Evolutionary conservation across 2,888 invertebrate species (phyloP), one percentile per base, ranked within the genome.

Genomic region (Troides aeacus): DNA sequence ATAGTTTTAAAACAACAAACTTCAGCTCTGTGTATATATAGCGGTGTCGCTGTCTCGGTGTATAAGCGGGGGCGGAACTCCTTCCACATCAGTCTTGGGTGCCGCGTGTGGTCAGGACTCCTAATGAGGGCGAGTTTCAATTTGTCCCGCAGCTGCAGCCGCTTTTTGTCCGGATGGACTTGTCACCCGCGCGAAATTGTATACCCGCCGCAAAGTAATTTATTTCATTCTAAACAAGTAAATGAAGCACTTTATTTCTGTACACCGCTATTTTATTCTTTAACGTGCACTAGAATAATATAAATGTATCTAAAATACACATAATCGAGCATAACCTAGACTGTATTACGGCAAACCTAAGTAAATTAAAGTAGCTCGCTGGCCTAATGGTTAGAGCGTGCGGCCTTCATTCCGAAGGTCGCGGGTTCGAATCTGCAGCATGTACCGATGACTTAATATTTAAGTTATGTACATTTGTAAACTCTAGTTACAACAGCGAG

Each of bases 111-210:
- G 65, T 62, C 62, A 30, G 70, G 62, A 66, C 74, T 77, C 74
- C 78, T 84, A 84, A 84, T 84, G 83, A 83, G 81, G 77, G 77
- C 80, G 79, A 74, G 78, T 84, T 84, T 83, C 83, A 83, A 84
- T 84, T 84, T 80, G 75, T 71, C 71, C 67, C 72, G 74, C 83
- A 84, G 83, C 80, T 82, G 82, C 74, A 72, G 62, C 69, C 75
- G 74, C 62, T 70, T 75, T 78, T 79, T 78, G 74, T 74, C 72
- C 77, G 77, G 77, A 82, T 78, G 74, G 78, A 81, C 78, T 76
- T 79, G 77, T 81, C 81, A 79, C 77, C 67, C 72, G 64, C 70
- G 68, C 65, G 77, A 77, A 78, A 79, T 81, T 82, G 82, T 81
- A 79, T 79, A 74, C 72, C 71, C 68, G 74, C 63, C 67, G 70